Conservation (phyloP, 2,113 vertebrate species). For the Nesogale talazaci region DNA sequence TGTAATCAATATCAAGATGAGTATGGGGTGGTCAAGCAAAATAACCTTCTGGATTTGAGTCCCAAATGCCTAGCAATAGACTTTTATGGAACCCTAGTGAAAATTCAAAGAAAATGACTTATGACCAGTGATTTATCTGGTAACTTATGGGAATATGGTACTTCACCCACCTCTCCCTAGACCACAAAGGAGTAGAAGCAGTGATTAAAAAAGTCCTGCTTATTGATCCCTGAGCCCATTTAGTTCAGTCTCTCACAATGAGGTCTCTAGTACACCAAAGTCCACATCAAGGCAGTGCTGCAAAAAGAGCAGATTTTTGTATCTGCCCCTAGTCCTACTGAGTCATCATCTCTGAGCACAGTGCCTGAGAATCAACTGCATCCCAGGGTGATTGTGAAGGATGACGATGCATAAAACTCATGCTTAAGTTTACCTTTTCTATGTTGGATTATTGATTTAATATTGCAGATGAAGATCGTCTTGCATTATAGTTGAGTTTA, state of each 20-base stretch:
- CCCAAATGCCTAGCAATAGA: background rate
- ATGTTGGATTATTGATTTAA: background rate
- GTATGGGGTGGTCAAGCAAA: background rate
- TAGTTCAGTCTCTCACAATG: background rate
- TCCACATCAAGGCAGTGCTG: background rate
- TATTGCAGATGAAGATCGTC: background rate
- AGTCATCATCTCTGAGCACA: background rate
- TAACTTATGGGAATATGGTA: background rate
- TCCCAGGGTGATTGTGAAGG: background rate
- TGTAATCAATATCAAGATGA: background rate
- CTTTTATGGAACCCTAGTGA: background rate
- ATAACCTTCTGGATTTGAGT: background rate
- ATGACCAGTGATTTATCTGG: background rate
- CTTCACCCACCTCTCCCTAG: too few relatives aligned
- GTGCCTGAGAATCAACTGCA: background rate
- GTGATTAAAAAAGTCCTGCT: background rate
- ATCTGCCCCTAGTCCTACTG: background rate
- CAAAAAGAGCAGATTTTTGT: background rate
- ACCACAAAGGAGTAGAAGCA: slow-evolving; percentile 31
- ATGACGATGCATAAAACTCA: background rate
- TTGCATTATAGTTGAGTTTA: background rate
- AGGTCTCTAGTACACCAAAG: background rate
- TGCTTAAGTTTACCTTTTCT: background rate
- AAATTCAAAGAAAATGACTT: background rate
- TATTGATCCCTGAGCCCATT: background rate